Evolutionary conservation across 37 sponge, comb jelly and placozoan species (phyloP), one percentile per base, ranked within the genome.

Genomic region (Halichondria panicea): DNA sequence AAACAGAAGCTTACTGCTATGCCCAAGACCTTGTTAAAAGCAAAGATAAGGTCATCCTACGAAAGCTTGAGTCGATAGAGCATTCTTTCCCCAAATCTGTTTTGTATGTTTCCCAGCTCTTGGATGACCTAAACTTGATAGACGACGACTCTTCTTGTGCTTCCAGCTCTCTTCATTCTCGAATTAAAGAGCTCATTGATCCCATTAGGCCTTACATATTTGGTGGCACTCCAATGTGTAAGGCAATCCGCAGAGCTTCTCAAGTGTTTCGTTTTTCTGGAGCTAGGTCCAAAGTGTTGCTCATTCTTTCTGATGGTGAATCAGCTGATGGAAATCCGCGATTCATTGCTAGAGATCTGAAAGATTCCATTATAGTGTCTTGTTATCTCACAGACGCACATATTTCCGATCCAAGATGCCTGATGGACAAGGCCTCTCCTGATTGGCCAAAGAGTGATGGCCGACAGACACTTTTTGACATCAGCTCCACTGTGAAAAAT

Each of bases 211-310:
- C 82, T 31, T 81, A 74, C 66, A 81, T 81, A 32, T 81, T 45
- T 61, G 82, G 82, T 48, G 1, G 65, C 3, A 81, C 82, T 13
- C 82, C 82, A 72, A 81, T 81, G 82, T 59, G 63, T 41, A 74
- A 40, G 55, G 82, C 82, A 73, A 48, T 48, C 13, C 9, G 13
- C 50, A 48, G 13, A 18, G 50, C 13, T 48, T 48, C 13, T 18
- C 13, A 48, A 48, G 50, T 48, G 50, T 48, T 13, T 48, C 13
- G 50, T 48, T 48, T 48, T 48, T 48, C 13, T 40, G 58, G n/a
- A 40, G 43, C 19, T 34, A 32, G 1, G 42, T 39, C 3, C 27
- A 82, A 63, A 82, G 75, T 63, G 11, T 74, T 82, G 68, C 75
- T 82, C 30, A 41, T 82, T 63, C 58, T 82, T 66, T 82, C 83